Conservation (phyloP, 2,888 invertebrate genomes). For the Magallana nippona region DNA sequence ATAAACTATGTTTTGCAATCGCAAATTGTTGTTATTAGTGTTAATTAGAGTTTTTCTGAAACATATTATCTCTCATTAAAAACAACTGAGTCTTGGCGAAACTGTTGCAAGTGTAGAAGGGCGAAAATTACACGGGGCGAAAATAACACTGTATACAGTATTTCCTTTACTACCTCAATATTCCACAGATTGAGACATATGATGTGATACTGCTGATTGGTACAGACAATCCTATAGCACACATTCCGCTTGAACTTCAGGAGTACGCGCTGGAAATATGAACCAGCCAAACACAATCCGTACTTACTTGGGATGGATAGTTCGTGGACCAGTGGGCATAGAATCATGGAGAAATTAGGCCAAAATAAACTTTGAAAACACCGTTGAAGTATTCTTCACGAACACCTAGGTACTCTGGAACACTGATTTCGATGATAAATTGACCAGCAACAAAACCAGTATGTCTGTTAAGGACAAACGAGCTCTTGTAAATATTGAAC, state of each 20-base stretch:
- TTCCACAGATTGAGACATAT: slow-evolving; percentile 9
- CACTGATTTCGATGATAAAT: slow-evolving; percentile 19
- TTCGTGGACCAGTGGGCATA: neutral
- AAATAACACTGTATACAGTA: too few species aligned
- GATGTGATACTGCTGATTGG: neutral
- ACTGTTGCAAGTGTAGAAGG: too few species aligned
- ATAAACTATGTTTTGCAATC: too few species aligned
- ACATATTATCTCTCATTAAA: too few species aligned
- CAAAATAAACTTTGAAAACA: neutral
- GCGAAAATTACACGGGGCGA: too few species aligned
- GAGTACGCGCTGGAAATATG: neutral
- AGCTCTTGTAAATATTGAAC: neutral
- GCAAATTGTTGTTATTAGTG: too few species aligned
- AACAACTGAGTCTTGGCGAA: too few species aligned
- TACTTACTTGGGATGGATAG: neutral
- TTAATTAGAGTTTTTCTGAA: too few species aligned
- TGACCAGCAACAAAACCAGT: neutral
- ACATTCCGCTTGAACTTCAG: too few species aligned
- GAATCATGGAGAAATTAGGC: neutral
- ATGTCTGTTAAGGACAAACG: neutral
- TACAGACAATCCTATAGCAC: neutral
- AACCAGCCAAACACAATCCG: neutral
- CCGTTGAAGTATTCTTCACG: neutral
- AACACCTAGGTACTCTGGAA: neutral
- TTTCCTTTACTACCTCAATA: neutral